Evolutionary conservation across 2,797 vertebrate genomes (phyloP).

Genomic region (Tragopan temminckii): DNA sequence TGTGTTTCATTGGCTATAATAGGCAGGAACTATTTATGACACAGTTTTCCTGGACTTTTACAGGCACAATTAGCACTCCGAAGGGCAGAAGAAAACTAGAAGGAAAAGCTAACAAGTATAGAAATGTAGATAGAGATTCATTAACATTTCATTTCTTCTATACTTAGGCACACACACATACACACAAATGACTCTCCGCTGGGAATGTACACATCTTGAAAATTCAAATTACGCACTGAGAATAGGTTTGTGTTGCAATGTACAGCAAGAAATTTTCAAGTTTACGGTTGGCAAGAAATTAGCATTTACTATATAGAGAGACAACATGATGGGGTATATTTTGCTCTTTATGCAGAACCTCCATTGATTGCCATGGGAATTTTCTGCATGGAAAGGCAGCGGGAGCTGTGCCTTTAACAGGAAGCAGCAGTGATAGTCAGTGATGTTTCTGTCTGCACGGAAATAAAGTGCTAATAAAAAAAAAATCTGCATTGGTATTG

Average conservation of each 20-base stretch:
- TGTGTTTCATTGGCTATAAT: slow-evolving; percentile 69
- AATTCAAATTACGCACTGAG: slow-evolving; percentile 56
- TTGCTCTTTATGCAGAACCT: slow-evolving; percentile 71
- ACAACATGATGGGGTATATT: slow-evolving; percentile 64
- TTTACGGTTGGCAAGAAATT: slow-evolving; percentile 71
- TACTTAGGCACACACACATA: not conserved
- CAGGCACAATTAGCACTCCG: slow-evolving; percentile 59
- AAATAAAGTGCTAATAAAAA: slow-evolving; percentile 69
- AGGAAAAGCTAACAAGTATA: slow-evolving; percentile 64
- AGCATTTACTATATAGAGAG: slow-evolving; percentile 70
- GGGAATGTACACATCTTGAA: slow-evolving; percentile 53
- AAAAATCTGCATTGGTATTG: slow-evolving; percentile 62
- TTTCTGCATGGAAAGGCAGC: slow-evolving; percentile 23
- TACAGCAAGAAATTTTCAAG: slow-evolving; percentile 59
- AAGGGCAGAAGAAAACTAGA: slow-evolving; percentile 54
- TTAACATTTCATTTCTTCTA: slow-evolving; percentile 69
- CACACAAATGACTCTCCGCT: slow-evolving; percentile 33
- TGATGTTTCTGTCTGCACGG: slow-evolving; percentile 72
- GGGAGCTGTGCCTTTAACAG: slow-evolving; percentile 63
- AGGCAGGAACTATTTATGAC: slow-evolving; percentile 71
- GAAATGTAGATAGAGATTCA: slow-evolving; percentile 60
- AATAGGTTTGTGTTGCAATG: slow-evolving; percentile 66
- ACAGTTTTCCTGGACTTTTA: slow-evolving; percentile 67
- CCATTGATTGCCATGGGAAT: slow-evolving; percentile 72
- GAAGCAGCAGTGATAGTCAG: slow-evolving; percentile 77